Evolutionary conservation across 2,797 vertebrate species (phyloP), one percentile per base, ranked within the genome.

Genomic region (Melanotaenia pygmaea): DNA sequence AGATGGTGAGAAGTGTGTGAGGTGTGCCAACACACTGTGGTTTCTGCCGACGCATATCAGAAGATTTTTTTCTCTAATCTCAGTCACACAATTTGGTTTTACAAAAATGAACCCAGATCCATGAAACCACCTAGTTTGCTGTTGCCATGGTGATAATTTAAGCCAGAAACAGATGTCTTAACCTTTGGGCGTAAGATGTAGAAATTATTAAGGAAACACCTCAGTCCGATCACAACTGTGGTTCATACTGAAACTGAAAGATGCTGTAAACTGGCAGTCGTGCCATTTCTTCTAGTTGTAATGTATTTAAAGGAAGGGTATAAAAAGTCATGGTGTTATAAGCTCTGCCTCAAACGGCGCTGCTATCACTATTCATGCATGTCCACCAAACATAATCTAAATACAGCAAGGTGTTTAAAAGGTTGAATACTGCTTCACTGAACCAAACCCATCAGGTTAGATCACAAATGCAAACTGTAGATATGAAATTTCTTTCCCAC

Each of bases 1-100:
- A 59, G 53, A 83, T 20, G 6, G 57, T n/a, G 57, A 53, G 68
- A 28, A 26, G 16, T 5, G 13, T 14, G 45, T 67, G 18, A 58
- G 45, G 63, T 54, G 34, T 57, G 45, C 20, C 20, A 47, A n/a
- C 45, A n/a, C 45, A 47, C 40, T 43, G 35, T 47, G 60, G 63
- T 59, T 32, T 8, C n/a, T 1, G 12, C 16, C 28, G 26, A 2
- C 10, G 47, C 60, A 18, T 37, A 61, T 61, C n/a, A 64, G 13
- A 72, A 53, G 13, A 7, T 26, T 37, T 32, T 59, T 35, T 58
- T 47, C 38, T 67, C 38, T 22, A 26, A 71, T 64, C 26, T 35
- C 37, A 16, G 11, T 10, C 32, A 53, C 65, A 12, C 51, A 37
- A 59, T 64, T 63, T 47, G 13, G 18, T 43, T 74, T 71, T 14